Evolutionary conservation across 2,888 invertebrate genomes (phyloP).

Genomic region (Stenolophus ochropezus): DNA sequence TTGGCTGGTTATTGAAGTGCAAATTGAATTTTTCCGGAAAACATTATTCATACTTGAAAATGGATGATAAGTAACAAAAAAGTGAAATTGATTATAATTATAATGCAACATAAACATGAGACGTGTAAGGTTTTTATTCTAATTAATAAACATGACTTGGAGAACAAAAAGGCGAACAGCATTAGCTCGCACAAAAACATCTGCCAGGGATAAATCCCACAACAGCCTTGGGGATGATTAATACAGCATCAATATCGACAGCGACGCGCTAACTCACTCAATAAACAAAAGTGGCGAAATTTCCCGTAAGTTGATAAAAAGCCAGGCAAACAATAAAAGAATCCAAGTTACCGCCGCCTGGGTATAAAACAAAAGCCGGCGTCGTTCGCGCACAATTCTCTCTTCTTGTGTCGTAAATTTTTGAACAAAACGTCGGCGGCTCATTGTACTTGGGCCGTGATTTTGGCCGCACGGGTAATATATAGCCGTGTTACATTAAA

Average conservation of each 20-base stretch:
- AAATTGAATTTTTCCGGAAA: background rate
- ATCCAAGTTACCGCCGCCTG: constrained; percentile 35
- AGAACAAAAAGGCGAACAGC: constrained; percentile 28
- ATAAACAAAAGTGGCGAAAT: constrained; percentile 41
- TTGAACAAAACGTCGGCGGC: constrained; percentile 53
- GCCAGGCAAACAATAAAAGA: constrained; percentile 38
- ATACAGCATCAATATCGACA: constrained; percentile 35
- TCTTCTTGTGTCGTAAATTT: constrained; percentile 46
- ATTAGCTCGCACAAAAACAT: constrained; percentile 17
- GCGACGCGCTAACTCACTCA: constrained; percentile 24
- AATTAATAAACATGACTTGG: constrained; percentile 22
- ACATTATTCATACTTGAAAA: background rate
- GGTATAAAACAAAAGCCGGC: constrained; percentile 51
- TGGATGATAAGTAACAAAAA: background rate
- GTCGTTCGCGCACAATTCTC: constrained; percentile 34
- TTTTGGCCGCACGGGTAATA: constrained; percentile 42
- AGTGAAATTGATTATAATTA: background rate
- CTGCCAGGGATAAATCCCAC: constrained; percentile 27
- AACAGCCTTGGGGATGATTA: constrained; percentile 33
- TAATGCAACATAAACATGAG: background rate
- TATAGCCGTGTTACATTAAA: constrained; percentile 53
- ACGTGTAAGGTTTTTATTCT: background rate
- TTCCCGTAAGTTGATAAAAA: constrained; percentile 39
- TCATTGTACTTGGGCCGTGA: constrained; percentile 41
- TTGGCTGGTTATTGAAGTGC: background rate